phyloP scores from a whole-genome alignment of 2,888 invertebrate genomes.

The Cheilosia vernalis region DNA sequence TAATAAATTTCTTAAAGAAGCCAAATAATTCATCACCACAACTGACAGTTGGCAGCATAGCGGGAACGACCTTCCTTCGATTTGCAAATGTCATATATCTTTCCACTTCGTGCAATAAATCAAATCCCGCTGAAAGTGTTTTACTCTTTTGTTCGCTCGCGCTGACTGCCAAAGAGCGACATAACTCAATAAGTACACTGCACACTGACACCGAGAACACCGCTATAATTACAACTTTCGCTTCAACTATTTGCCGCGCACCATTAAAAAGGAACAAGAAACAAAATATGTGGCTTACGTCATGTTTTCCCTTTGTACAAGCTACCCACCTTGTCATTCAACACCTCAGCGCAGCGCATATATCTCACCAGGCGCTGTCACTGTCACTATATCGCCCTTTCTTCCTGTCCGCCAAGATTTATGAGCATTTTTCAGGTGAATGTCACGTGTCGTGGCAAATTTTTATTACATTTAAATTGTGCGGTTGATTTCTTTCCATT shows the following conservation, averaged over 20 bases:
- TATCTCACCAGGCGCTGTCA: conserved; percentile 29
- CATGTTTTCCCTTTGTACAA: conserved; percentile 52
- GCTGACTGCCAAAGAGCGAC: conserved; percentile 12
- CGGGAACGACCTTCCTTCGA: conserved; percentile 28
- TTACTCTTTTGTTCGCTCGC: conserved; percentile 17
- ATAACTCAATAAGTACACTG: conserved; percentile 5
- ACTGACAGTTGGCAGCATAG: conserved; percentile 52
- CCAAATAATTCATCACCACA: conserved; percentile 35
- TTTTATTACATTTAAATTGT: conserved; percentile 47
- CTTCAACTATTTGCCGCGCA: neutral
- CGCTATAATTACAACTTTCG: conserved; percentile 51
- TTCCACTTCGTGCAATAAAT: conserved; percentile 54
- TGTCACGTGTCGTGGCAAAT: conserved; percentile 69
- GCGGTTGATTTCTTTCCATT: neutral
- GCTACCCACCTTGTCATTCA: conserved; percentile 61
- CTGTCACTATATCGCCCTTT: conserved; percentile 38
- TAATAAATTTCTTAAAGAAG: conserved; percentile 4
- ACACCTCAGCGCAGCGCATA: conserved; percentile 31
- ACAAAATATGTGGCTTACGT: conserved; percentile 45
- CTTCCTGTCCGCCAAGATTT: conserved; percentile 45
- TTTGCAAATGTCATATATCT: conserved; percentile 60
- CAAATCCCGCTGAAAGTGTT: conserved; percentile 33
- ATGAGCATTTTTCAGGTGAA: conserved; percentile 50
- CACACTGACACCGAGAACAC: neutral
- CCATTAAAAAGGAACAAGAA: neutral